A percentile compares a stretch with the other conserved stretches of the same genome.
phyloP scores from a whole-genome alignment of 1,140 invertebrate genomes.

The Bilobella aurantiaca region DNA sequence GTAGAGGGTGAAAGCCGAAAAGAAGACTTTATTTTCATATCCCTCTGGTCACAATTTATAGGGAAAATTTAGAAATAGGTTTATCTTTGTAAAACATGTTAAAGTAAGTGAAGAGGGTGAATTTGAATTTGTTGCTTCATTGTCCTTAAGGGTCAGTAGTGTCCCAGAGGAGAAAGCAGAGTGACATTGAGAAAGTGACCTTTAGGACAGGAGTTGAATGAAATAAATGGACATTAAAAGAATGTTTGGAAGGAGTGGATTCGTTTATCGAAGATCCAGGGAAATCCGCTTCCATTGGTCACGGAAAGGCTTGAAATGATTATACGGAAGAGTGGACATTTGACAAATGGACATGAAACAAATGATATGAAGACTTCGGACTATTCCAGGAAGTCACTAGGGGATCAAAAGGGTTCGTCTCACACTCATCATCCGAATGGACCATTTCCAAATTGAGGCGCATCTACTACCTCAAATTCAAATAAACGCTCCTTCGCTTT shows the following conservation, averaged over 20 bases:
- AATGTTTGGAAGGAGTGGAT: background rate
- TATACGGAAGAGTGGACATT: constrained; percentile 29
- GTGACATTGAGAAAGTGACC: constrained; percentile 6
- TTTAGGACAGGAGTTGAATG: background rate
- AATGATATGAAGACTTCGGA: constrained; percentile 26
- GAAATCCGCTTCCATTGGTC: no score
- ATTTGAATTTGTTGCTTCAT: no score
- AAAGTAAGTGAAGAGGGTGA: background rate
- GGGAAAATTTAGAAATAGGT: no score
- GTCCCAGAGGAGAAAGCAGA: background rate
- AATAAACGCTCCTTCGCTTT: no score
- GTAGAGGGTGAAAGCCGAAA: background rate
- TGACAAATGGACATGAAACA: constrained; percentile 30
- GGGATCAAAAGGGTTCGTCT: constrained; percentile 1
- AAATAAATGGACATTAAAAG: constrained; percentile 11
- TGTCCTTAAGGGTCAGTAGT: no score
- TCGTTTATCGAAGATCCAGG: constrained; percentile 2
- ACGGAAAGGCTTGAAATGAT: constrained; percentile 22
- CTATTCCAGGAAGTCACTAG: background rate
- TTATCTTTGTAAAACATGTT: no score
- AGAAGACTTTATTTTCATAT: background rate
- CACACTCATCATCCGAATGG: background rate
- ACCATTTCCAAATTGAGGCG: constrained; percentile 1
- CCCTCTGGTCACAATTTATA: no score
- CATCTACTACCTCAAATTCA: background rate